Conservation (phyloP, 92 coral and sea anemone species). For the Porites evermanni region DNA sequence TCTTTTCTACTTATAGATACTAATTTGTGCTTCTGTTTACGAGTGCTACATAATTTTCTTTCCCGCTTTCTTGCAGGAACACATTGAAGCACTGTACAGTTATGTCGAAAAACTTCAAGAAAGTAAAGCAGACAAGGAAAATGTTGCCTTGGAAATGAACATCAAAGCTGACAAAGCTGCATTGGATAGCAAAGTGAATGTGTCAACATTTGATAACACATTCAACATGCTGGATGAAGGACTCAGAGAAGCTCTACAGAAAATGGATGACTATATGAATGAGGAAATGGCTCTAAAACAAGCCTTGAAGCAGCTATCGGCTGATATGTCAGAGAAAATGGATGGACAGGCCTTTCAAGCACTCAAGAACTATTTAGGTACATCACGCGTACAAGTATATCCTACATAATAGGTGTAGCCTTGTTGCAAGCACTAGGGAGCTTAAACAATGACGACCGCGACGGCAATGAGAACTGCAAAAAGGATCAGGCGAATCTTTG, state of each 20-base stretch:
- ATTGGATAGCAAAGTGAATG: slow-evolving; percentile 87
- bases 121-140: slow-evolving; percentile 94
- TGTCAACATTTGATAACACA: slow-evolving; percentile 87
- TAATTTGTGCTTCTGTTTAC: neutral
- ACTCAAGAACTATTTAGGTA: slow-evolving; percentile 88
- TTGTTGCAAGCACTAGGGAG: no score
- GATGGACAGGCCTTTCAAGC: slow-evolving; percentile 92
- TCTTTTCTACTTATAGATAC: no score
- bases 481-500: no score
- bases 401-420: no score
- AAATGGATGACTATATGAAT: slow-evolving; percentile 98
- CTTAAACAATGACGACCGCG: no score
- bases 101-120: slow-evolving; percentile 86
- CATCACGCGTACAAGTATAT: neutral
- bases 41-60: neutral
- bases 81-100: slow-evolving; percentile 82
- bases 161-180: slow-evolving; percentile 95
- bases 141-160: slow-evolving; percentile 97
- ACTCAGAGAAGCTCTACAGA: slow-evolving; percentile 89
- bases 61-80: slow-evolving; percentile 54
- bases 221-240: slow-evolving; percentile 94
- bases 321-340: slow-evolving; percentile 94
- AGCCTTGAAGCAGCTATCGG: slow-evolving; percentile 86
- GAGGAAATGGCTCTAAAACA: slow-evolving; percentile 94
- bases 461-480: no score